Conservation (phyloP, 1,140 invertebrate genomes). For the Temnothorax curvispinosus region DNA sequence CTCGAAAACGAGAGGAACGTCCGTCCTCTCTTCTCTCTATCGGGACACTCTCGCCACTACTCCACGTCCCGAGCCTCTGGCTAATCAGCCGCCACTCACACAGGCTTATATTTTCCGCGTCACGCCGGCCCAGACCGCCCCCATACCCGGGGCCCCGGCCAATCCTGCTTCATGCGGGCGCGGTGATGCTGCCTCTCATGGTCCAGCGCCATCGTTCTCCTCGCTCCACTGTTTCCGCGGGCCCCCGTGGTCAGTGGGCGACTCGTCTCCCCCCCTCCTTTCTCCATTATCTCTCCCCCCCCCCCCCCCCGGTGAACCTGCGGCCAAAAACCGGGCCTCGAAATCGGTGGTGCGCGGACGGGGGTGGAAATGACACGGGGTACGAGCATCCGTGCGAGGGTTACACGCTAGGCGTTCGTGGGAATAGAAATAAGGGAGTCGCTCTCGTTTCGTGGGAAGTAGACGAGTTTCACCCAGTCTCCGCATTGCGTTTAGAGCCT, state of each 20-base stretch:
- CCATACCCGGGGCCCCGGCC: slow-evolving; percentile 76
- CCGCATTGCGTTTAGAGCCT: not conserved
- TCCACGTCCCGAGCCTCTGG: slow-evolving; percentile 73
- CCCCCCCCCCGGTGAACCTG: too few relatives aligned
- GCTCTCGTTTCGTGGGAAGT: not conserved
- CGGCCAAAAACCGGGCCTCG: too few relatives aligned
- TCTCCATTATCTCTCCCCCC: not conserved
- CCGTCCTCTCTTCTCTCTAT: slow-evolving; percentile 57
- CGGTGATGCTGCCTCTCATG: slow-evolving; percentile 58
- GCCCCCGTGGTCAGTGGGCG: not conserved
- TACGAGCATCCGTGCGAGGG: slow-evolving; percentile 12
- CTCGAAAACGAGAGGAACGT: not conserved
- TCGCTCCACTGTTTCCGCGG: not conserved
- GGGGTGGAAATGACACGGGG: slow-evolving; percentile 34
- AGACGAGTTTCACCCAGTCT: not conserved
- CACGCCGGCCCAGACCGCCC: slow-evolving; percentile 75
- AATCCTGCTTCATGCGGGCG: slow-evolving; percentile 77
- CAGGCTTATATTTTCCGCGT: slow-evolving; percentile 84
- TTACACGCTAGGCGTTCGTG: slow-evolving; percentile 20
- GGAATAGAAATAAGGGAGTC: slow-evolving; percentile 46
- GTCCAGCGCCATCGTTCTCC: slow-evolving; percentile 31
- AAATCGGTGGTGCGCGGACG: not conserved
- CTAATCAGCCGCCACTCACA: slow-evolving; percentile 83
- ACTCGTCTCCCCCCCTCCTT: not conserved
- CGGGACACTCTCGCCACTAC: slow-evolving; percentile 71